Conservation (phyloP, 2,888 invertebrate species). For the Hydriomena furcata region DNA sequence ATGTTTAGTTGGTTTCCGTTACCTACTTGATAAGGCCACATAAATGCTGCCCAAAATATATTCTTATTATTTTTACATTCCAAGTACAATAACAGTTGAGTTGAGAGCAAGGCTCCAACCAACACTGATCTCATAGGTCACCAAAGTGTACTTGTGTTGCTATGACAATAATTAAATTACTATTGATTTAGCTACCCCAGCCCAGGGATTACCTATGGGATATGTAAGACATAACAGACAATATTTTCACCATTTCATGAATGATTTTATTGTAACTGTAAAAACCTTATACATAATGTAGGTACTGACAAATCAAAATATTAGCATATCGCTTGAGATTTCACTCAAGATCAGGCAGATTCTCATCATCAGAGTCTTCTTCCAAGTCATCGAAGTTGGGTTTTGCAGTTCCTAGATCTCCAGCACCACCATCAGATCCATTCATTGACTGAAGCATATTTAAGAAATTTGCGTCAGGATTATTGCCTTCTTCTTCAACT, state of each 20-base stretch:
- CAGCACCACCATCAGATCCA: slow-evolving; percentile 63
- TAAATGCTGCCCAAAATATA: too few species aligned
- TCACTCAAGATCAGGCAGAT: slow-evolving; percentile 89
- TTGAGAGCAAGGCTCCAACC: too few species aligned
- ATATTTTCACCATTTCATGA: slow-evolving; percentile 27
- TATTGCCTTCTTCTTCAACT: slow-evolving; percentile 85
- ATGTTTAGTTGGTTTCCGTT: too few species aligned
- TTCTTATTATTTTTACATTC: too few species aligned
- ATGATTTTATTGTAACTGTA: slow-evolving; percentile 77
- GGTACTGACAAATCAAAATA: slow-evolving; percentile 61
- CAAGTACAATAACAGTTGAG: too few species aligned
- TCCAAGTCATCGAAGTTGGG: slow-evolving; percentile 90
- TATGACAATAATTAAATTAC: too few species aligned
- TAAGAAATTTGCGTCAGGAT: slow-evolving; percentile 81
- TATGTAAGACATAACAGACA: slow-evolving; percentile 4
- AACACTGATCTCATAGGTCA: too few species aligned
- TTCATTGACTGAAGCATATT: slow-evolving; percentile 91
- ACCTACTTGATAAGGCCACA: too few species aligned
- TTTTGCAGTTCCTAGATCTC: slow-evolving; percentile 80
- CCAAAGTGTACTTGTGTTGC: too few species aligned
- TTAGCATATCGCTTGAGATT: slow-evolving; percentile 48
- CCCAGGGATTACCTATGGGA: too few species aligned
- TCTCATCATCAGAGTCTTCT: slow-evolving; percentile 92
- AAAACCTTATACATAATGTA: slow-evolving; percentile 78
- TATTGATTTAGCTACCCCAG: too few species aligned